These are phyloP conservation scores for Pachyuromys duprasi DNA, from an alignment of 2,797 vertebrate species.

Conservation along the genomic window DNA sequence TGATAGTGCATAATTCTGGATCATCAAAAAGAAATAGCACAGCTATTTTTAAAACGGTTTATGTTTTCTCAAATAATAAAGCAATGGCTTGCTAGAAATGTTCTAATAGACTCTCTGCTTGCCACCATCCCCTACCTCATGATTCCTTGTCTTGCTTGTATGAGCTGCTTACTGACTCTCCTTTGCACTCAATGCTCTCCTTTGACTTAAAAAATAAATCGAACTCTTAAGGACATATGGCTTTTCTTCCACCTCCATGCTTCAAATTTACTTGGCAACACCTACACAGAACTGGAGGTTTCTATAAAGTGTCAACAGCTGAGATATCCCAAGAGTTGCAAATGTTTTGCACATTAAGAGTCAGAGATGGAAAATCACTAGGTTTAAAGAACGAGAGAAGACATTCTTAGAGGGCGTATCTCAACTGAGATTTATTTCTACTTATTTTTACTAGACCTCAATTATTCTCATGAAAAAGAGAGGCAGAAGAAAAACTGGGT, in stretches of 20 bases:
- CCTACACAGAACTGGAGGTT: conserved; percentile 82
- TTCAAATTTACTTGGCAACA: conserved; percentile 80
- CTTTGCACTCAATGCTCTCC: neutral
- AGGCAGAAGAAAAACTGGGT: neutral
- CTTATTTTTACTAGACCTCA: neutral
- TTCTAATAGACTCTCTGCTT: neutral
- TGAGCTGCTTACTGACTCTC: neutral
- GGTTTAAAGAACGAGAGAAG: conserved; percentile 46
- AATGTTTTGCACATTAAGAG: conserved; percentile 63
- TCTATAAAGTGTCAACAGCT: conserved; percentile 77
- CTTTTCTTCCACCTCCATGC: conserved; percentile 80
- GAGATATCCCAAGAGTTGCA: conserved; percentile 75
- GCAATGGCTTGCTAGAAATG: neutral
- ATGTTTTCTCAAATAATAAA: conserved; percentile 14
- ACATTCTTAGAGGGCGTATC: neutral
- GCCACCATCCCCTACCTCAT: neutral
- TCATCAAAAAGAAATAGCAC: neutral
- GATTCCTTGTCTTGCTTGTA: neutral
- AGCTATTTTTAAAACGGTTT: neutral
- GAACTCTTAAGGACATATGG: conserved; percentile 79
- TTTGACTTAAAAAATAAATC: conserved; percentile 69
- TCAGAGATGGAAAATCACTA: conserved; percentile 77
- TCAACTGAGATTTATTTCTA: neutral
- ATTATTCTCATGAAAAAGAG: neutral
- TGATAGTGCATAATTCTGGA: neutral